These are phyloP conservation scores for Peromyscus eremicus DNA, from an alignment of 2,797 vertebrate species.

Conservation along the genomic window DNA sequence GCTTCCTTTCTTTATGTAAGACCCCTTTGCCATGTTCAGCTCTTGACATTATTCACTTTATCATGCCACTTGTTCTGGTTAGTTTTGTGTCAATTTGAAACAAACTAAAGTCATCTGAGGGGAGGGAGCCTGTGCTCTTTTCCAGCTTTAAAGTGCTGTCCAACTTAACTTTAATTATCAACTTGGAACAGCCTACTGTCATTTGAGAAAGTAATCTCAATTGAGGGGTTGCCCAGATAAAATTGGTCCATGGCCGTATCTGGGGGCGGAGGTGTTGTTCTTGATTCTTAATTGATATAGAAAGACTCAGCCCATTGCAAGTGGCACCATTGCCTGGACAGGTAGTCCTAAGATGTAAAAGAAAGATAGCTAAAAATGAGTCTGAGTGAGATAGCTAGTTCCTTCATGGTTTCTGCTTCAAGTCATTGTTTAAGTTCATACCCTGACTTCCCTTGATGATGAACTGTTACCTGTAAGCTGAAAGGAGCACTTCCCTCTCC, in stretches of 20 bases:
- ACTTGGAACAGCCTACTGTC: not conserved
- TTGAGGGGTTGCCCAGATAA: not conserved
- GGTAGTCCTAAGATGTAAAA: not conserved
- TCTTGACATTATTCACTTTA: not conserved
- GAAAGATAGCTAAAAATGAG: not conserved
- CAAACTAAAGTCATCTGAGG: not conserved
- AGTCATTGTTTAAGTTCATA: not conserved
- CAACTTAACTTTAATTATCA: not conserved
- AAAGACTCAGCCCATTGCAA: not conserved
- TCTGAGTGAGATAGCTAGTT: not conserved
- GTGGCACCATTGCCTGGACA: not conserved
- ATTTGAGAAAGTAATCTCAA: not conserved
- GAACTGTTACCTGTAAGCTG: not conserved
- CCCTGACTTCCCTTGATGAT: not conserved
- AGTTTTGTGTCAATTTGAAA: not conserved
- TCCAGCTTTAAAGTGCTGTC: not conserved
- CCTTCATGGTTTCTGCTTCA: not conserved
- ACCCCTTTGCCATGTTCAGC: not conserved
- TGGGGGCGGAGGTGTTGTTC: not conserved
- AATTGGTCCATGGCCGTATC: not conserved
- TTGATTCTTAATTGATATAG: not conserved
- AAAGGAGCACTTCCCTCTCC: not conserved
- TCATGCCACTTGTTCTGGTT: not conserved
- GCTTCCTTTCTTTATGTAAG: not conserved
- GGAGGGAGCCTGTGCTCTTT: not conserved